Percentiles rank a stretch among this genome's conserved stretches.
These are phyloP conservation scores for Xestoiulus laeticollis DNA, from an alignment of 2,888 invertebrate genomes.

Conservation along the genomic window DNA sequence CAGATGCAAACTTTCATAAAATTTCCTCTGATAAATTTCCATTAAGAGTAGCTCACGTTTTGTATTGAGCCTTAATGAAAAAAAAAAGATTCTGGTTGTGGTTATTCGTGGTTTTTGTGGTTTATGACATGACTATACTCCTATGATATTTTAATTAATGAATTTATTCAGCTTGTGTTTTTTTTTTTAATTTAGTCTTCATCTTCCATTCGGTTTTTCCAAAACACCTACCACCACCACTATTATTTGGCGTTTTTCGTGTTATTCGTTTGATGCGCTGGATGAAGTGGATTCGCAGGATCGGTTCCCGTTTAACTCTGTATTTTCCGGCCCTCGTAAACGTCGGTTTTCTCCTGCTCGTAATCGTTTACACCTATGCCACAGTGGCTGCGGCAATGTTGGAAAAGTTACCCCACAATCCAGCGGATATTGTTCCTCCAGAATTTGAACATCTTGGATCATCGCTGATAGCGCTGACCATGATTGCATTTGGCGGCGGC, in stretches of 20 bases:
- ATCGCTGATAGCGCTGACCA: neutral
- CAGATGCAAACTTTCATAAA: too few species aligned
- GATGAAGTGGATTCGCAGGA: slow-evolving; percentile 6
- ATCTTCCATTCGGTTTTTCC: neutral
- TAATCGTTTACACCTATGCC: neutral
- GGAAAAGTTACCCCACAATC: neutral
- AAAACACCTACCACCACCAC: neutral
- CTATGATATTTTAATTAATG: too few species aligned
- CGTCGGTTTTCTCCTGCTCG: neutral
- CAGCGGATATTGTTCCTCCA: neutral
- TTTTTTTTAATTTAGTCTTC: neutral
- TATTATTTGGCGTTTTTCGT: neutral
- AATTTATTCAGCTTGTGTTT: neutral
- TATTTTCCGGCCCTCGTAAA: neutral
- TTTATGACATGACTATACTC: too few species aligned
- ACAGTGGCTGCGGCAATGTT: neutral
- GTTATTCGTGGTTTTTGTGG: too few species aligned
- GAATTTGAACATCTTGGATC: neutral
- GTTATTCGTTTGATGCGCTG: slow-evolving; percentile 12
- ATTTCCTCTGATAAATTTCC: too few species aligned
- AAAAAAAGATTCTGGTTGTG: too few species aligned
- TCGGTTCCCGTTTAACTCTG: neutral
- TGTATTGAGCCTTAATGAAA: too few species aligned
- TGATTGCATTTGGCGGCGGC: neutral
- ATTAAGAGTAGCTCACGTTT: too few species aligned